Evolutionary conservation across 2,113 vertebrate species (phyloP).

Genomic region (Ictalurus furcatus): DNA sequence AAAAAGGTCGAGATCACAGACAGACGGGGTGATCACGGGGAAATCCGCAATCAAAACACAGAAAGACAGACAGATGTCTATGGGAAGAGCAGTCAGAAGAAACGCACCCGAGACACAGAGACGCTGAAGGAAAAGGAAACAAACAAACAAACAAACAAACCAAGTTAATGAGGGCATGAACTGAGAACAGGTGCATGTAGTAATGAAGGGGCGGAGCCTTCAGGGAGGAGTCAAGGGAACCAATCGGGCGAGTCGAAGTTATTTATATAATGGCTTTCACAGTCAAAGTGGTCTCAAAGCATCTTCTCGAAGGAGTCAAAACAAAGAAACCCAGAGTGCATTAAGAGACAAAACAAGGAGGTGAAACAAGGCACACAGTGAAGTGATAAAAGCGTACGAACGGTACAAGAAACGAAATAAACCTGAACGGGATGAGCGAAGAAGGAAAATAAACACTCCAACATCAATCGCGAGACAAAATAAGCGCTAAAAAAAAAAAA

Average conservation of each 20-base stretch:
- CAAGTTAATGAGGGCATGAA: background rate
- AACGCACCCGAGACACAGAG: slow-evolving; percentile 2
- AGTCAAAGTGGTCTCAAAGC: background rate
- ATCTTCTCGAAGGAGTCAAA: background rate
- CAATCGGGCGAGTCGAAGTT: background rate
- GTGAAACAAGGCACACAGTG: background rate
- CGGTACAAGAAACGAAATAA: background rate
- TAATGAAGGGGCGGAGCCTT: slow-evolving; percentile 17
- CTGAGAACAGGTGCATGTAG: slow-evolving; percentile 7
- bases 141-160: too few species aligned
- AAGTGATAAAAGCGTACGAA: background rate
- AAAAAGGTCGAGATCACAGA: background rate
- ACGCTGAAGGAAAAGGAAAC: background rate
- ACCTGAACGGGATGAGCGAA: too few species aligned
- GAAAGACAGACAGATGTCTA: slow-evolving; percentile 4
- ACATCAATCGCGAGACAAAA: background rate
- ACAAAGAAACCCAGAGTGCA: background rate
- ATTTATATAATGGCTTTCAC: background rate
- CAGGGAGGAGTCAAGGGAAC: background rate
- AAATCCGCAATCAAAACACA: background rate
- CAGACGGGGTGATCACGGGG: background rate
- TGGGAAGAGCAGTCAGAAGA: background rate
- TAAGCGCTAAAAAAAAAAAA: background rate
- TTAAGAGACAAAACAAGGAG: background rate
- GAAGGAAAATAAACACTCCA: background rate